phyloP scores from a whole-genome alignment of 2,113 vertebrate genomes.

The Okapia johnstoni region DNA sequence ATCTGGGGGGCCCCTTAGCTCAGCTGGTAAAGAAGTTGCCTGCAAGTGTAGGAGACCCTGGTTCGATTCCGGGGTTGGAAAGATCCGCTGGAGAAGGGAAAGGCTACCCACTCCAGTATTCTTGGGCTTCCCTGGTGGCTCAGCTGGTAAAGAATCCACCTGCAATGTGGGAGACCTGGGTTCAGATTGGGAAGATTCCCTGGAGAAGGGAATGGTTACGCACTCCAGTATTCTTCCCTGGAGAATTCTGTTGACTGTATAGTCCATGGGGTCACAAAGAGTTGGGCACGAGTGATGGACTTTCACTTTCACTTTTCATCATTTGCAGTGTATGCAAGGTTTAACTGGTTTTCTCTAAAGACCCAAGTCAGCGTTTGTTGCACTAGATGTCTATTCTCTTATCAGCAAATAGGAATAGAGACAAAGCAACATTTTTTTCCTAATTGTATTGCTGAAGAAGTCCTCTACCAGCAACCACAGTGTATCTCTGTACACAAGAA shows the following conservation, averaged over 20 bases:
- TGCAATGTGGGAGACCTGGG: not conserved
- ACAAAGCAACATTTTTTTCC: not conserved
- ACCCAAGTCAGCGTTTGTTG: not conserved
- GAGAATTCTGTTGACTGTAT: not conserved
- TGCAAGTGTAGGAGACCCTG: not conserved
- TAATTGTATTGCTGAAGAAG: not conserved
- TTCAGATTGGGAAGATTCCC: not conserved
- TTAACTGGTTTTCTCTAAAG: conserved; percentile 4
- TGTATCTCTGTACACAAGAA: not conserved
- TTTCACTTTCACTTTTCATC: not conserved
- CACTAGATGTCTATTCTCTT: not conserved
- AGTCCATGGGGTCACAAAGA: not conserved
- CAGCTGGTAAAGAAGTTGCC: not conserved
- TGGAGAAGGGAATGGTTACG: not conserved
- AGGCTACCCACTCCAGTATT: not conserved
- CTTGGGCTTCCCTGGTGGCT: not conserved
- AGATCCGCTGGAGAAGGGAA: not conserved
- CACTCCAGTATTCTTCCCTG: not conserved
- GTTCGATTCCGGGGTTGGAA: not conserved
- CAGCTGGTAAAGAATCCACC: not conserved
- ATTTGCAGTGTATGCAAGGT: not conserved
- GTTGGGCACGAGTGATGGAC: not conserved
- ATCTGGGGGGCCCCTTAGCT: not conserved
- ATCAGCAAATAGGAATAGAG: not conserved
- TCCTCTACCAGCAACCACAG: not conserved